Evolutionary conservation across 2,797 vertebrate species (phyloP).

Genomic region (Dendrocincla fuliginosa): DNA sequence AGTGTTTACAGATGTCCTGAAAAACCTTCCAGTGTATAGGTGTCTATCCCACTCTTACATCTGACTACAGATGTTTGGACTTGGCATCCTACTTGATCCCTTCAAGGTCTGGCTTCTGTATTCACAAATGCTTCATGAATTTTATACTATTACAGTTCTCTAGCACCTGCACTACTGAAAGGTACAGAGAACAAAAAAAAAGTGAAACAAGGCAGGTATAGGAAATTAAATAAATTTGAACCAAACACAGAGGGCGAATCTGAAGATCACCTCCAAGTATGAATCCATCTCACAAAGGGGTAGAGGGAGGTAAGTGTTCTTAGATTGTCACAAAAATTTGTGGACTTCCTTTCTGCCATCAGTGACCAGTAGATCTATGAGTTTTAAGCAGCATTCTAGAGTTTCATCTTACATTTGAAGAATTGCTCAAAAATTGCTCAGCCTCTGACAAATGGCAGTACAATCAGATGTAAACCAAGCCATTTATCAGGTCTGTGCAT

Average conservation of each 20-base stretch:
- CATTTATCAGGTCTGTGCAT: background rate
- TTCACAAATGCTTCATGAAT: background rate
- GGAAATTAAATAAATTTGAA: background rate
- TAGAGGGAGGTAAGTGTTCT: background rate
- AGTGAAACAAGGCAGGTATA: background rate
- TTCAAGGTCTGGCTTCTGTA: background rate
- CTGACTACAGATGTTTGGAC: background rate
- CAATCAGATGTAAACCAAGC: background rate
- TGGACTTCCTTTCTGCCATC: background rate
- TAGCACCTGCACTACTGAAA: background rate
- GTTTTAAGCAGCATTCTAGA: background rate
- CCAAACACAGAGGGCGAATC: background rate
- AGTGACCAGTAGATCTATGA: background rate
- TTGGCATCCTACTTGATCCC: background rate
- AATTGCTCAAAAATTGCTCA: background rate
- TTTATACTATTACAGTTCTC: background rate
- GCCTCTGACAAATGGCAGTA: background rate
- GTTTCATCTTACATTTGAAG: background rate
- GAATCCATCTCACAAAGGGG: background rate
- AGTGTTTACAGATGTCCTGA: background rate
- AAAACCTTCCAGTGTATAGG: background rate
- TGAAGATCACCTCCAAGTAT: background rate
- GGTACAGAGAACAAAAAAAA: background rate
- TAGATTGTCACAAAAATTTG: background rate
- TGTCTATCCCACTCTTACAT: background rate